Base-by-base conservation (phyloP, 92 coral and sea anemone species). In the Porites lobata region DNA sequence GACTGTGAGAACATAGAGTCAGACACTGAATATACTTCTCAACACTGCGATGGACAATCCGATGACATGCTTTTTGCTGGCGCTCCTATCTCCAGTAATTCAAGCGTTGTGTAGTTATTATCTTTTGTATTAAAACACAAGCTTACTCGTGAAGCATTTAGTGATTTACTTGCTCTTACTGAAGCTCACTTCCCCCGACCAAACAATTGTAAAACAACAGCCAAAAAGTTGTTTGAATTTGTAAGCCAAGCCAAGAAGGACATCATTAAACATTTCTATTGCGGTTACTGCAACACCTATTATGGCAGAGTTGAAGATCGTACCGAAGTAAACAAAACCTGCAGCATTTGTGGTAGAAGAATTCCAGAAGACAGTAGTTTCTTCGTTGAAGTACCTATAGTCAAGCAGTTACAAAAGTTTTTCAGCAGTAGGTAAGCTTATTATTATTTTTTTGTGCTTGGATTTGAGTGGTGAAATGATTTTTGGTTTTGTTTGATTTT, bases 161-260 rank as follows among this genome's bases (percentile, higher is more conserved):
- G 21, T 50, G 94, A 91, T 47, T 77, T 90, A 6, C 90, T 90
- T 14, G 38, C 86, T 19, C 84, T 91, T 19, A 87, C 87, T 58
- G 94, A 91, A 69, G 88, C 88, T 15, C 91, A 86, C 83, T 86
- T 90, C 57, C 88, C 87, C 6, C 76, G 83, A 32, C 94, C 94
- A 12, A 91, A 86, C 81, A 72, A 54, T 73, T 89, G 88, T 77
- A 77, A 82, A 32, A 82, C 88, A 64, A 13, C 80, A 15, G 83
- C 76, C 32, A 82, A 69, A 29, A 87, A 87, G 19, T 72, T 88
- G 14, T 76, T 53, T 21, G 74, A 70, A 61, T 83, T 62, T 59
- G 67, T 77, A 19, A 88, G 73, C 43, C 75, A 88, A 67, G 77
- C 77, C 32, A 88, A 88, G 73, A 87, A 87, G n/a, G 76, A 82